phyloP scores from a whole-genome alignment of 2,113 vertebrate species.

The Psilopsiagon aymara region DNA sequence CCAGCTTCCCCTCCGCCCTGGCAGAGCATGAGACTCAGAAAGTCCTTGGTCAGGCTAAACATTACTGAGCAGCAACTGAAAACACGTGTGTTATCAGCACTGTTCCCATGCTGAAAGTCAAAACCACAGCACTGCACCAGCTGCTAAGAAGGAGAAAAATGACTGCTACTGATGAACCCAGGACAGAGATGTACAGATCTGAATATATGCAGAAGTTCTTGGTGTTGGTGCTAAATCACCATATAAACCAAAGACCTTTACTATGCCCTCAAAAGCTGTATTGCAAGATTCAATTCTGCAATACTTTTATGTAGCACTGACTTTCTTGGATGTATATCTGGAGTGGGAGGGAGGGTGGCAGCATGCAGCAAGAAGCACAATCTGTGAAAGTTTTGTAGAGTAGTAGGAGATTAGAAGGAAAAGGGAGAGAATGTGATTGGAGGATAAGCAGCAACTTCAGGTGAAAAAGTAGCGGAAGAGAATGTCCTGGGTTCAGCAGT shows the following conservation, averaged over 20 bases:
- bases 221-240: not conserved
- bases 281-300: not conserved
- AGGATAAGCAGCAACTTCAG: not conserved
- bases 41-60: no score
- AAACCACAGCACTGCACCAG: no score
- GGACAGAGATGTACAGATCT: not conserved
- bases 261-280: not conserved
- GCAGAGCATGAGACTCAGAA: no score
- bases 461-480: not conserved
- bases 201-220: not conserved
- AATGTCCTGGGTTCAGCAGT: not conserved
- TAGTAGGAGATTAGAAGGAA: not conserved
- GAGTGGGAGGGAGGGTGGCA: not conserved
- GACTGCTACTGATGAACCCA: no score
- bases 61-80: no score
- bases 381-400: not conserved
- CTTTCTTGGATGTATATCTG: not conserved
- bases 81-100: no score
- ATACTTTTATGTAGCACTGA: not conserved
- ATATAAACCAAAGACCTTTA: not conserved
- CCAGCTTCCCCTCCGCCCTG: no score
- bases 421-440: not conserved
- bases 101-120: no score
- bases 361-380: accelerated
- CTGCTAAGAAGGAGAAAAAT: no score